Percentiles rank a stretch among this genome's conserved stretches.
Evolutionary conservation across 1,140 invertebrate species (phyloP).

Genomic region (fruit fly (Drosophila melanogaster)): Release_6_plus_ISO1_MT NT_037436.4:13850001-13850500

Average conservation of each 20-base stretch:
- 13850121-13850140: slow-evolving; percentile 94
- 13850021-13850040: slow-evolving; percentile 88
- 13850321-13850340: slow-evolving; percentile 89
- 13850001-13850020: slow-evolving; percentile 91
- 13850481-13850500: slow-evolving; percentile 92
- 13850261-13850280: slow-evolving; percentile 91
- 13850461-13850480: slow-evolving; percentile 92
- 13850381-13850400: slow-evolving; percentile 86
- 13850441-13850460: slow-evolving; percentile 92
- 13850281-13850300: slow-evolving; percentile 84
- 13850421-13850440: slow-evolving; percentile 89
- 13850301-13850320: slow-evolving; percentile 87
- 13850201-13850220: slow-evolving; percentile 91
- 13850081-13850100: slow-evolving; percentile 93
- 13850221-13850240: slow-evolving; percentile 89
- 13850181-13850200: slow-evolving; percentile 93
- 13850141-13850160: slow-evolving; percentile 94
- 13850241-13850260: slow-evolving; percentile 89
- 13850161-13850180: slow-evolving; percentile 89
- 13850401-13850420: slow-evolving; percentile 91
- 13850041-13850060: slow-evolving; percentile 91
- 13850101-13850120: slow-evolving; percentile 96
- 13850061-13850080: slow-evolving; percentile 89
- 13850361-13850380: slow-evolving; percentile 88
- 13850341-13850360: slow-evolving; percentile 90